Evolutionary conservation across 2,113 vertebrate species (phyloP).

Genomic region (Ibidorhyncha struthersii): DNA sequence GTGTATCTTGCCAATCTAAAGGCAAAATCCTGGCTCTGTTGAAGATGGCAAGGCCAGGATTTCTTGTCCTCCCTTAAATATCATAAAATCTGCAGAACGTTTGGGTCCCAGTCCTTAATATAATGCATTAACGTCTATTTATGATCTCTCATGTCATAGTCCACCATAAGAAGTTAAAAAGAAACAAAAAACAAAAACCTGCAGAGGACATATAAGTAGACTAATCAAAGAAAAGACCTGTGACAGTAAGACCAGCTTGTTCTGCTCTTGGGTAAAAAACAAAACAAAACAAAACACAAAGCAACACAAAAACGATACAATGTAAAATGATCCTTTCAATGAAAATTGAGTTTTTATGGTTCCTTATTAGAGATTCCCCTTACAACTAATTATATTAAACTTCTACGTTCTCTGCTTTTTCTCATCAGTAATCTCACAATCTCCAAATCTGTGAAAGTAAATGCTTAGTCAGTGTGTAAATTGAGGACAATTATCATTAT

Average conservation of each 20-base stretch:
- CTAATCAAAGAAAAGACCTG: slow-evolving; percentile 5
- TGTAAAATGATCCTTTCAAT: slow-evolving; percentile 45
- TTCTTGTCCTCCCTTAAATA: not conserved
- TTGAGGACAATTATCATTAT: slow-evolving; percentile 71
- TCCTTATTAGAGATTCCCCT: slow-evolving; percentile 48
- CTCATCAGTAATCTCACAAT: slow-evolving; percentile 61
- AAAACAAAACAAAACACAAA: not conserved
- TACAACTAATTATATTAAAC: slow-evolving; percentile 62
- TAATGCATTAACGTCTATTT: not conserved
- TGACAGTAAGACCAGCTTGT: slow-evolving; percentile 12
- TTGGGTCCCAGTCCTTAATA: not conserved
- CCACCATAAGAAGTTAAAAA: not conserved
- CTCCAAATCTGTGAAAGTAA: slow-evolving; percentile 54
- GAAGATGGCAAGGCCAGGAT: not conserved
- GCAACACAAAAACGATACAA: not conserved
- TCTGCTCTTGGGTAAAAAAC: not conserved
- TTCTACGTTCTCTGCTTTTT: slow-evolving; percentile 50
- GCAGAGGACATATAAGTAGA: slow-evolving; percentile 31
- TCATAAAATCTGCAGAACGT: not conserved
- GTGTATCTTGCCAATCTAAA: not conserved
- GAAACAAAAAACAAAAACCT: not conserved
- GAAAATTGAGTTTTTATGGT: slow-evolving; percentile 59
- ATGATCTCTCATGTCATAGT: not conserved
- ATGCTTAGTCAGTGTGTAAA: slow-evolving; percentile 70
- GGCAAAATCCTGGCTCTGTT: not conserved